Conservation (phyloP, 2,797 vertebrate species). For the Acipenser ruthenus region DNA sequence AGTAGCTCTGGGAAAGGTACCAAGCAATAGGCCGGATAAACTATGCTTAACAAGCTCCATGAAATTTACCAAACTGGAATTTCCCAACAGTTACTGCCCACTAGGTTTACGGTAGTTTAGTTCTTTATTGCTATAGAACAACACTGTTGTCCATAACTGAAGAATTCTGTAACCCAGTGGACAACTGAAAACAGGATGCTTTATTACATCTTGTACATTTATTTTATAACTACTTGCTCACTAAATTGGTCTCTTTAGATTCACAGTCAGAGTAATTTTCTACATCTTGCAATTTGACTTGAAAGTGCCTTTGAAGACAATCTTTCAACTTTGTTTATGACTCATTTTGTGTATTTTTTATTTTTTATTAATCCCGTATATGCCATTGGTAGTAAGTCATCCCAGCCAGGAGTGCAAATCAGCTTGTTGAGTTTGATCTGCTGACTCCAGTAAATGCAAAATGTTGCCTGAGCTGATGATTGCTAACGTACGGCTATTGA, state of each 20-base stretch:
- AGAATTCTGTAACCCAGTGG: neutral
- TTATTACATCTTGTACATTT: slow-evolving; percentile 22
- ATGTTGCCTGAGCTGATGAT: neutral
- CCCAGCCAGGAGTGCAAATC: neutral
- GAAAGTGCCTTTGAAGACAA: slow-evolving; percentile 50
- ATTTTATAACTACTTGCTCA: slow-evolving; percentile 32
- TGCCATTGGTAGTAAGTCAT: slow-evolving; percentile 2
- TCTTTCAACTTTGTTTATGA: slow-evolving; percentile 34
- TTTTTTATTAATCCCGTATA: slow-evolving; percentile 30
- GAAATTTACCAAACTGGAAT: too few species aligned
- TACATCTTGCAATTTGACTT: slow-evolving; percentile 44
- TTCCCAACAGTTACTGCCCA: too few species aligned
- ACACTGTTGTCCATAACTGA: neutral
- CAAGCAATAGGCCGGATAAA: too few species aligned
- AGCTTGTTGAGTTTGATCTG: slow-evolving; percentile 1
- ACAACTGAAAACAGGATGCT: neutral
- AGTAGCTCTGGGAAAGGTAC: too few species aligned
- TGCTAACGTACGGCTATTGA: neutral
- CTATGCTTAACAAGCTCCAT: too few species aligned
- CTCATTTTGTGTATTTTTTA: slow-evolving; percentile 26
- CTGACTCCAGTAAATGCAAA: slow-evolving; percentile 1
- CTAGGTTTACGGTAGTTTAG: too few species aligned
- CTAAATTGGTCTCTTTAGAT: slow-evolving; percentile 18
- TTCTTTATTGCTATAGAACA: too few species aligned
- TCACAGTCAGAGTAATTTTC: slow-evolving; percentile 39